Percentiles rank a stretch among this genome's conserved stretches.
Evolutionary conservation across 2,797 vertebrate species (phyloP).

Genomic region (Hydrocynus forskahlii): DNA sequence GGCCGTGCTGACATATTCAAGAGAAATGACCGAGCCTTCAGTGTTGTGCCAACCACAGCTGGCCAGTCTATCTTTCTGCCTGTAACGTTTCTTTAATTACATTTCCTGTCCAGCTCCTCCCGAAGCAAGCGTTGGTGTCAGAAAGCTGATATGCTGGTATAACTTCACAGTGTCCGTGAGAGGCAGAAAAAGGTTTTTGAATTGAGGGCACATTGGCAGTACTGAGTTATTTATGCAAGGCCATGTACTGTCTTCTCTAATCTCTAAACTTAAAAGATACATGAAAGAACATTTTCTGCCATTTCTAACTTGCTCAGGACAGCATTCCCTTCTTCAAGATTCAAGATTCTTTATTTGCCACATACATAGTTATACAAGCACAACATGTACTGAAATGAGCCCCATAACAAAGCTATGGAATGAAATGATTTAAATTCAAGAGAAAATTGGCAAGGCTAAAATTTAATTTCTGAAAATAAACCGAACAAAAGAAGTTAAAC

Average conservation of each 20-base stretch:
- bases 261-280: neutral
- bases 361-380: too few species aligned
- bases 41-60: constrained; percentile 25
- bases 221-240: constrained; percentile 49
- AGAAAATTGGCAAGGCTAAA: too few species aligned
- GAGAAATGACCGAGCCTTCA: constrained; percentile 49
- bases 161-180: constrained; percentile 48
- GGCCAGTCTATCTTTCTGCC: constrained; percentile 45
- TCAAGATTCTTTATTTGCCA: too few species aligned
- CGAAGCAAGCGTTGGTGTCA: constrained; percentile 53
- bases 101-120: constrained; percentile 66
- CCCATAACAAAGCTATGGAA: too few species aligned
- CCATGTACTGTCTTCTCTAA: neutral
- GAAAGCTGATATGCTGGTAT: constrained; percentile 66
- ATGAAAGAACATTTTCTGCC: neutral
- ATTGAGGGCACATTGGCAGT: neutral
- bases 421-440: too few species aligned
- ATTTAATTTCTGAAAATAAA: too few species aligned
- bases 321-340: neutral
- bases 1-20: constrained; percentile 44
- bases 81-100: constrained; percentile 75
- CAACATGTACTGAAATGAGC: too few species aligned
- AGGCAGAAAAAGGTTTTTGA: constrained; percentile 25
- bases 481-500: too few species aligned
- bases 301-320: neutral